phyloP scores from a whole-genome alignment of 2,797 vertebrate species.

The Dipus sagitta region DNA sequence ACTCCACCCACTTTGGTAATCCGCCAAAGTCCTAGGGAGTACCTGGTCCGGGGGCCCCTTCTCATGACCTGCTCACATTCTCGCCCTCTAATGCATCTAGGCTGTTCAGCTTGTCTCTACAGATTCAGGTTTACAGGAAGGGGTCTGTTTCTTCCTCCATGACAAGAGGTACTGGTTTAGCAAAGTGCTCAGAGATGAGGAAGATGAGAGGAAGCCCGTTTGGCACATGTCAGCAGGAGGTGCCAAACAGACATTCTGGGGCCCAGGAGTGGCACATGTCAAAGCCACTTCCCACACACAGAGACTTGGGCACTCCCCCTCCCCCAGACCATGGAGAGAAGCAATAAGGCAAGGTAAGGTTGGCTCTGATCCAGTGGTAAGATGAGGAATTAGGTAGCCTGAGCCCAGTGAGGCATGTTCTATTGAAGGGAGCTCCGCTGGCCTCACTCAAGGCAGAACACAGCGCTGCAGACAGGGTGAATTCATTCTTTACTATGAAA shows the following conservation, averaged over 20 bases:
- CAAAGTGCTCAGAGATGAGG: neutral
- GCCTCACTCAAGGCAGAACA: neutral
- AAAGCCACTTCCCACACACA: conserved; percentile 74
- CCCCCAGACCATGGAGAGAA: neutral
- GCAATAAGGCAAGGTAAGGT: neutral
- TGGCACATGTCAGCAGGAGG: conserved; percentile 16
- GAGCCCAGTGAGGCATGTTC: accelerated
- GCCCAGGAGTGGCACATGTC: conserved; percentile 53
- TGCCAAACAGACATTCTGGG: conserved; percentile 74
- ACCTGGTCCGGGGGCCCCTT: neutral
- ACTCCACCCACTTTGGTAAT: neutral
- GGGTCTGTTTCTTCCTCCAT: neutral
- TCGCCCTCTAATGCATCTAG: neutral
- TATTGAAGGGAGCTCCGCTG: neutral
- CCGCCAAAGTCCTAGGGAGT: neutral
- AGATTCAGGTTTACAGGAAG: neutral
- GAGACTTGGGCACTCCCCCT: neutral
- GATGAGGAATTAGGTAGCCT: neutral
- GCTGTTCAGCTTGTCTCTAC: neutral
- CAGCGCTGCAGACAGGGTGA: accelerated
- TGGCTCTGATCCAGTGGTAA: neutral
- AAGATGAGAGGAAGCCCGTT: neutral
- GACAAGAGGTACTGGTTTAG: conserved; percentile 31
- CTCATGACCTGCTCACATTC: neutral
- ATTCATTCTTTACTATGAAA: neutral